These are phyloP conservation scores for Drosophila yakuba DNA, from an alignment of 1,140 invertebrate genomes.

Conservation along the genomic window DNA sequence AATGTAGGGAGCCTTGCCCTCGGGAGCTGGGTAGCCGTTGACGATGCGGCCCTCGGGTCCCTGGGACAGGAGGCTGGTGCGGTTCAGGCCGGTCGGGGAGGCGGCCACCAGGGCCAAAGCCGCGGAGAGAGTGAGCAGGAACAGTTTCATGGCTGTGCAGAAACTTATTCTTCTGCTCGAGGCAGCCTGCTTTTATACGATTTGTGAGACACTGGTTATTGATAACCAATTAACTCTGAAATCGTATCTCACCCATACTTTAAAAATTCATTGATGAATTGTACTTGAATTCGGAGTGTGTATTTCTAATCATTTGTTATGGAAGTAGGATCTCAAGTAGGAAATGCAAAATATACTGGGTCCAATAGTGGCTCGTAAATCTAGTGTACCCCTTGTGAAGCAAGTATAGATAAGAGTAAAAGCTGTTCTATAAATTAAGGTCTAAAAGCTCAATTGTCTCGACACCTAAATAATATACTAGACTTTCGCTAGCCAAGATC, in stretches of 20 bases:
- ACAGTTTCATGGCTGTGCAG: constrained; percentile 43
- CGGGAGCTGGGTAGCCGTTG: constrained; percentile 54
- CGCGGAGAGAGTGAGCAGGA: constrained; percentile 29
- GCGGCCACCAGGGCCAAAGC: constrained; percentile 26
- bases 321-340: neutral
- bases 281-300: neutral
- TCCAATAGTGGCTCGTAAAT: neutral
- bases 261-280: neutral
- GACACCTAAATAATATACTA: neutral
- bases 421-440: neutral
- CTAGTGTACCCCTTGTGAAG: neutral
- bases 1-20: constrained; percentile 86
- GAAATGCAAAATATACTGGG: constrained; percentile 16
- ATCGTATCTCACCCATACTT: neutral
- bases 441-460: neutral
- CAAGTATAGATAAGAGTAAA: neutral
- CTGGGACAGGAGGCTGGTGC: neutral
- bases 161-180: constrained; percentile 1
- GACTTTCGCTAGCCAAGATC: neutral
- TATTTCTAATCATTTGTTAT: neutral
- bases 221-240: neutral
- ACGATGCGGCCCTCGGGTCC: constrained; percentile 48
- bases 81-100: constrained; percentile 10
- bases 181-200: constrained; percentile 13
- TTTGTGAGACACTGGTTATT: neutral